Evolutionary conservation across 2,797 vertebrate genomes (phyloP).

Genomic region (Buphagus erythrorhynchus): DNA sequence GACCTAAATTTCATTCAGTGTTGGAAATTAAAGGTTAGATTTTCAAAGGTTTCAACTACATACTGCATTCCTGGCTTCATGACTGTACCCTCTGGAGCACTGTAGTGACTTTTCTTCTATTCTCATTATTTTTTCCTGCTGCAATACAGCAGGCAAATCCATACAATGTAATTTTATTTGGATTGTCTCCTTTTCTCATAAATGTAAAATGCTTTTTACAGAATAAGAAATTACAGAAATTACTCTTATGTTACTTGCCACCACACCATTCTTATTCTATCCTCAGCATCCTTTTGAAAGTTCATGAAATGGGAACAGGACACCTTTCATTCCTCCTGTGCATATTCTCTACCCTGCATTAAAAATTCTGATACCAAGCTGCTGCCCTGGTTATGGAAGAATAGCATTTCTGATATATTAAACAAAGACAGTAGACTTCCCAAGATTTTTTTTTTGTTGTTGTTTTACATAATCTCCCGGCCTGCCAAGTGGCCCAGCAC

Average conservation of each 20-base stretch:
- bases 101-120: not conserved
- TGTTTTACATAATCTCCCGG: constrained; percentile 38
- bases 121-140: not conserved
- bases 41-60: not conserved
- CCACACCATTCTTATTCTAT: not conserved
- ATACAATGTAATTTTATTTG: not conserved
- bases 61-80: not conserved
- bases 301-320: not conserved
- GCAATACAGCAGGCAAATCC: not conserved
- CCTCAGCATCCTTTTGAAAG: not conserved
- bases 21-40: not conserved
- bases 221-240: not conserved
- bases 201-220: not conserved
- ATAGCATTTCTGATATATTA: constrained; percentile 53
- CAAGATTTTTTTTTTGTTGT: constrained; percentile 37
- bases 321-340: not conserved
- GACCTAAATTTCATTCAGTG: not conserved
- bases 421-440: constrained; percentile 55
- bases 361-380: constrained; percentile 31
- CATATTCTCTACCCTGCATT: not conserved
- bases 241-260: not conserved
- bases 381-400: constrained; percentile 35
- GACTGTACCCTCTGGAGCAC: not conserved
- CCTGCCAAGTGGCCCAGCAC: constrained; percentile 67
- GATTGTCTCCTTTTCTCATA: not conserved